Evolutionary conservation across 23 tunicate species (phyloP).

Genomic region (Trididemnum nubilum): DNA sequence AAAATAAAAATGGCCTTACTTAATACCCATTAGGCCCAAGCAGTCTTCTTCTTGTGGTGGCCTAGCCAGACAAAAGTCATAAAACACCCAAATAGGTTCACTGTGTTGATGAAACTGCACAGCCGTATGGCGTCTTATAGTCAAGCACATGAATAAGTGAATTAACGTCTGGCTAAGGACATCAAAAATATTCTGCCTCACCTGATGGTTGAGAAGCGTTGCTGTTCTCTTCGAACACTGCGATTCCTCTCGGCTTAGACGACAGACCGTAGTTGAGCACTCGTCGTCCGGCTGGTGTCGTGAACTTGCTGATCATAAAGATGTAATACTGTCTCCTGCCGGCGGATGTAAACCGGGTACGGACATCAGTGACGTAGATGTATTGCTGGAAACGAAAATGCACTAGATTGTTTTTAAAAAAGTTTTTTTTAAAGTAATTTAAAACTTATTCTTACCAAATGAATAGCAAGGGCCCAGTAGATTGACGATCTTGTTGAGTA

Average conservation of each 20-base stretch:
- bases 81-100: no score
- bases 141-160: no score
- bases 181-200: no score
- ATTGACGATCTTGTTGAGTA: conserved; percentile 42
- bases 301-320: conserved; percentile 26
- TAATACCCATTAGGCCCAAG: no score
- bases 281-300: background rate
- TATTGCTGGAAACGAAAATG: conserved; percentile 33
- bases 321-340: conserved; percentile 31
- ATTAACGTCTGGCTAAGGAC: no score
- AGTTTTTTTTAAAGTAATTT: no score
- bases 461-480: conserved; percentile 45
- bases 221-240: conserved; percentile 29
- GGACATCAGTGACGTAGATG: conserved; percentile 59
- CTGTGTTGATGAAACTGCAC: no score
- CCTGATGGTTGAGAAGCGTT: conserved; percentile 23
- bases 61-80: no score
- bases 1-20: no score
- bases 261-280: background rate
- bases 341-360: conserved; percentile 39
- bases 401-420: background rate
- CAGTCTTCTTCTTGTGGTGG: no score
- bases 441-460: conserved; percentile 11
- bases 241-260: conserved; percentile 62
- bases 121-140: no score